These are phyloP conservation scores for Nymphalis io DNA, from an alignment of 1,140 invertebrate species.

Conservation along the genomic window DNA sequence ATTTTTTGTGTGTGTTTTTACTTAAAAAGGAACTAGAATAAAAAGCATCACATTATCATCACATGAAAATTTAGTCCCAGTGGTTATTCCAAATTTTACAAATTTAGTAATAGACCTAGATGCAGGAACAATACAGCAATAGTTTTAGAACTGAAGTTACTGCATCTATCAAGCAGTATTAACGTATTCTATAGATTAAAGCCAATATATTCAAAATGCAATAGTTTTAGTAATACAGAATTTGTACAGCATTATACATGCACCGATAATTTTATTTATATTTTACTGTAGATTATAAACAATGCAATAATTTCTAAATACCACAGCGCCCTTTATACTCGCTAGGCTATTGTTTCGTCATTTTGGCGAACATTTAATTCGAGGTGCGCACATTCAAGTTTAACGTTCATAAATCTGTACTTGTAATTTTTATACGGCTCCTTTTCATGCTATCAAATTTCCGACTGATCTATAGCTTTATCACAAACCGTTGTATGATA, in stretches of 20 bases:
- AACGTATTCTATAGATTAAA: slow-evolving; percentile 50
- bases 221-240: slow-evolving; percentile 40
- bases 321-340: background rate
- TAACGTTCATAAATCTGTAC: slow-evolving; percentile 20
- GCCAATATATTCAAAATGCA: slow-evolving; percentile 33
- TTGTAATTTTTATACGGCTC: slow-evolving; percentile 36
- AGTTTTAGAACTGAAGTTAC: slow-evolving; percentile 41
- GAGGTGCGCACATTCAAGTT: slow-evolving; percentile 17
- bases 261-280: slow-evolving; percentile 24
- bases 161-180: slow-evolving; percentile 71
- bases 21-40: slow-evolving; percentile 35
- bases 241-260: slow-evolving; percentile 35
- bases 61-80: slow-evolving; percentile 43
- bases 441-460: slow-evolving; percentile 37
- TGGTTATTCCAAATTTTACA: slow-evolving; percentile 42
- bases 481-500: slow-evolving; percentile 36
- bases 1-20: slow-evolving; percentile 43
- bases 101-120: slow-evolving; percentile 48
- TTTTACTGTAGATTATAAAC: slow-evolving; percentile 15
- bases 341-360: background rate
- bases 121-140: slow-evolving; percentile 38
- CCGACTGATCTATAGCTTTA: slow-evolving; percentile 46
- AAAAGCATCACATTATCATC: slow-evolving; percentile 52
- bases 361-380: slow-evolving; percentile 11
- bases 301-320: slow-evolving; percentile 1